phyloP scores from a whole-genome alignment of 30 jellyfish, hydroid and myxozoan species.

The Clytia hemisphaerica region DNA sequence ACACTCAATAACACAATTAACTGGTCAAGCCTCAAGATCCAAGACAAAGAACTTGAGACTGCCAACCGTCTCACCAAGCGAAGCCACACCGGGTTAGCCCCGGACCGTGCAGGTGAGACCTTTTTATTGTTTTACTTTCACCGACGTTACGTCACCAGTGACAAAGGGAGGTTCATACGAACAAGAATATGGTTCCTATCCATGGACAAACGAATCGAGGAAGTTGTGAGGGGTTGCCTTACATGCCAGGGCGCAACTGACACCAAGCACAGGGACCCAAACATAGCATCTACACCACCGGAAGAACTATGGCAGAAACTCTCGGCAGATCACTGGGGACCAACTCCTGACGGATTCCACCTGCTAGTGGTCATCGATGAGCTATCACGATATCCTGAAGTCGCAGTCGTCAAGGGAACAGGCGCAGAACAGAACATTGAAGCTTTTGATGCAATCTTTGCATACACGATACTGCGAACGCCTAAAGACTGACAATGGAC shows the following conservation, averaged over 20 bases:
- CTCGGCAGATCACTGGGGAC: conserved; percentile 26
- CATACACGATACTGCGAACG: conserved; percentile 20
- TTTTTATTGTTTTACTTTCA: too few species aligned
- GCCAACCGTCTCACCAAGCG: too few species aligned
- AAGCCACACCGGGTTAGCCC: too few species aligned
- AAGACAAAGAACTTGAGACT: too few species aligned
- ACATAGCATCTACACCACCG: conserved; percentile 14
- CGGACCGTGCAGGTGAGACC: too few species aligned
- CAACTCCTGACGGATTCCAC: conserved; percentile 20
- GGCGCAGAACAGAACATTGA: conserved; percentile 25
- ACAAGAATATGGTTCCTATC: too few species aligned
- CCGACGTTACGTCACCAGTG: too few species aligned
- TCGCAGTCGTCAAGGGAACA: conserved; percentile 17
- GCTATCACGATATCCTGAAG: conserved; percentile 7
- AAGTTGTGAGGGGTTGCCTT: conserved; percentile 21
- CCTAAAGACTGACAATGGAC: conserved; percentile 23
- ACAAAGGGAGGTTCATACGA: too few species aligned
- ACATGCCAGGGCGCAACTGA: conserved; percentile 23
- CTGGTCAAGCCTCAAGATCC: too few species aligned
- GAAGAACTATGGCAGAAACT: conserved; percentile 23
- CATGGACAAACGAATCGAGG: not conserved
- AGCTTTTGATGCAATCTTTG: conserved; percentile 19
- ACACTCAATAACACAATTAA: too few species aligned
- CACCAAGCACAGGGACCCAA: conserved; percentile 22
- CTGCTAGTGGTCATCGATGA: conserved; percentile 23